Conservation (phyloP, 1,140 invertebrate species). For the Pseudomyrmex gracilis region DNA sequence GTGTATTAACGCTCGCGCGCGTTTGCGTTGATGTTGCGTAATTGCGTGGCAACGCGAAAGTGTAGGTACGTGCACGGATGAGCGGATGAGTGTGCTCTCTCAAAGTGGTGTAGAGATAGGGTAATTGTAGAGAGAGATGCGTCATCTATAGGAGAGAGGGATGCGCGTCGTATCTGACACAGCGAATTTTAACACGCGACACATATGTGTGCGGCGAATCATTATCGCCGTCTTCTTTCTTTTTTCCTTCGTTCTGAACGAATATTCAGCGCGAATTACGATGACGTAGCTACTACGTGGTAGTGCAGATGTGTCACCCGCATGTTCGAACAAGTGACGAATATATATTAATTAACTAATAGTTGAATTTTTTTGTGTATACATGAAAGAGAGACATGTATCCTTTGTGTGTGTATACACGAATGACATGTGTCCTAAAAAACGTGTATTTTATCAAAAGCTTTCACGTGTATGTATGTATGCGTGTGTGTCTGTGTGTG, state of each 20-base stretch:
- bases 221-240: not conserved
- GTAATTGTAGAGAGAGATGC: conserved; percentile 47
- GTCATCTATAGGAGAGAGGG: conserved; percentile 39
- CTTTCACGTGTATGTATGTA: too few species aligned
- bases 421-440: too few species aligned
- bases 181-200: conserved; percentile 52
- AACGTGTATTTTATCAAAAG: too few species aligned
- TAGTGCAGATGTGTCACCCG: not conserved
- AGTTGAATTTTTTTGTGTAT: too few species aligned
- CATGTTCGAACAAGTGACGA: conserved; percentile 1
- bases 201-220: conserved; percentile 3
- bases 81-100: conserved; percentile 31
- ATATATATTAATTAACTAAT: not conserved
- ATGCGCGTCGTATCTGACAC: conserved; percentile 53
- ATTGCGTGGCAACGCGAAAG: conserved; percentile 23
- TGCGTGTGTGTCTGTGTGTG: not conserved
- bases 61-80: not conserved
- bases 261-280: not conserved
- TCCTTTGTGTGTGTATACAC: not conserved
- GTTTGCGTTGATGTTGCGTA: conserved; percentile 20
- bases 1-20: not conserved
- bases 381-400: not conserved
- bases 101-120: conserved; percentile 40
- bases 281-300: conserved; percentile 1
- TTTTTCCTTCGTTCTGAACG: conserved; percentile 11